phyloP scores from a whole-genome alignment of 1,140 invertebrate species.

The Idris sp. region DNA sequence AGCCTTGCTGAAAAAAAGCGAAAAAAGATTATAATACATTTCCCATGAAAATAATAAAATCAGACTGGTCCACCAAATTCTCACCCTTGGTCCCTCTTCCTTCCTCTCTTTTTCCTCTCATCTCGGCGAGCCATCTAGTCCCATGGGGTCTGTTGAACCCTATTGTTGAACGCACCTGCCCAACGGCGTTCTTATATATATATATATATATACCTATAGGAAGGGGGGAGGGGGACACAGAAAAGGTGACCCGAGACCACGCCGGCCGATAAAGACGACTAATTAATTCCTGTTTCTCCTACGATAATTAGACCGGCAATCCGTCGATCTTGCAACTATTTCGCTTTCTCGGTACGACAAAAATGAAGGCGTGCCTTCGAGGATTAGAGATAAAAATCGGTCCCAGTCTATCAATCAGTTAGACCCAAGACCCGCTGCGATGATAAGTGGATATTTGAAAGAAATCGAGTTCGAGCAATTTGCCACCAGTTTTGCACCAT shows the following conservation, averaged over 20 bases:
- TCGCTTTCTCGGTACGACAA: conserved; percentile 49
- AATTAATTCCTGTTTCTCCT: conserved; percentile 67
- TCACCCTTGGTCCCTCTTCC: conserved; percentile 29
- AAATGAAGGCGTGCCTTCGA: conserved; percentile 39
- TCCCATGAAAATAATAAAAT: conserved; percentile 45
- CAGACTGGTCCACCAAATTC: conserved; percentile 35
- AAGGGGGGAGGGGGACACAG: conserved; percentile 13
- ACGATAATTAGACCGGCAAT: conserved; percentile 57
- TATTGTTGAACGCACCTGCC: conserved; percentile 62
- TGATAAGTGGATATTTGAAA: conserved; percentile 12
- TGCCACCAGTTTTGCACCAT: conserved; percentile 29
- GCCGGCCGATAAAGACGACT: conserved; percentile 56
- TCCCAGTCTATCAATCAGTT: conserved; percentile 13
- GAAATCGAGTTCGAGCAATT: conserved; percentile 23
- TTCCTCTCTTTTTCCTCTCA: conserved; percentile 30
- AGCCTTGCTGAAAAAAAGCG: no score
- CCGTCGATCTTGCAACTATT: conserved; percentile 51
- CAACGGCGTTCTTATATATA: conserved; percentile 31
- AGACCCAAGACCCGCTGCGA: background rate
- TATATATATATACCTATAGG: no score
- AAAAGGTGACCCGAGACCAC: conserved; percentile 63
- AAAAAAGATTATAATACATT: no score
- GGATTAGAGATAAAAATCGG: conserved; percentile 13
- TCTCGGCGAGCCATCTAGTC: conserved; percentile 52
- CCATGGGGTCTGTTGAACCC: conserved; percentile 63